These are phyloP conservation scores for Sapayoa aenigma DNA, from an alignment of 2,113 vertebrate species.

Conservation along the genomic window DNA sequence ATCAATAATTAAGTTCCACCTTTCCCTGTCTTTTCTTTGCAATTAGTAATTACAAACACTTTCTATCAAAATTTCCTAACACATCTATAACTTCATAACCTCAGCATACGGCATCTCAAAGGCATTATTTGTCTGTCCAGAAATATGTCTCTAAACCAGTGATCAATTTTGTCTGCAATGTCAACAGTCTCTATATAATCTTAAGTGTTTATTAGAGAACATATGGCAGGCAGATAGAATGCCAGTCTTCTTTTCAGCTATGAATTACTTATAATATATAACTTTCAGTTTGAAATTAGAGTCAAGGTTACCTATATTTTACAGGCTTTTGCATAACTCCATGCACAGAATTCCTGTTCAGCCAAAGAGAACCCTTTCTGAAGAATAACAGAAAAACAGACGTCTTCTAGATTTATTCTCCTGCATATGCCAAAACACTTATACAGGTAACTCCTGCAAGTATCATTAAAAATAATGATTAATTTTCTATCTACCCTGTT, in stretches of 20 bases:
- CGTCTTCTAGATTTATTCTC: background rate
- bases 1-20: background rate
- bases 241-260: background rate
- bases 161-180: background rate
- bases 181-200: background rate
- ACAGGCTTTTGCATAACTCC: background rate
- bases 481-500: constrained; percentile 5
- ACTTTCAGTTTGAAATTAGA: background rate
- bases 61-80: background rate
- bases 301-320: background rate
- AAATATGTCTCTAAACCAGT: background rate
- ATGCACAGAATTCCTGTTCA: background rate
- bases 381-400: background rate
- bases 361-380: background rate
- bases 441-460: background rate
- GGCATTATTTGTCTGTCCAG: background rate
- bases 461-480: background rate
- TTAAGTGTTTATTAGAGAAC: background rate
- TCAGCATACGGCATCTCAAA: background rate
- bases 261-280: background rate
- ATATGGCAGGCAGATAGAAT: background rate
- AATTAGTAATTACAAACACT: background rate
- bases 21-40: background rate
- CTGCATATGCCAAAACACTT: background rate
- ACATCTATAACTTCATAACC: background rate